phyloP scores from a whole-genome alignment of 92 coral and sea anemone genomes.

The Porites cylindrica region DNA sequence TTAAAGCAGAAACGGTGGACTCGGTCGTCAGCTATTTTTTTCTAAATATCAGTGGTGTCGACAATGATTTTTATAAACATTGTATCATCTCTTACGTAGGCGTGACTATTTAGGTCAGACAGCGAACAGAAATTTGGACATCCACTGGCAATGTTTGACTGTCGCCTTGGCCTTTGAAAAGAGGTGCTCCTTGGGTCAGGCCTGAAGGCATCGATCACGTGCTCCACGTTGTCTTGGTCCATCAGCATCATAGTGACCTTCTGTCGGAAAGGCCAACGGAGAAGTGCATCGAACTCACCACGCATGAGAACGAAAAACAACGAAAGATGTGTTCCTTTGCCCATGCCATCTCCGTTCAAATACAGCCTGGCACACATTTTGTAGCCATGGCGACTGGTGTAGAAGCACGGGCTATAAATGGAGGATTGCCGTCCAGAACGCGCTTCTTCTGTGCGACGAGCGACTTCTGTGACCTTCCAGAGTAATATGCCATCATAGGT shows the following conservation, averaged over 20 bases:
- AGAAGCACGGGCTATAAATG: slow-evolving; percentile 69
- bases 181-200: slow-evolving; percentile 95
- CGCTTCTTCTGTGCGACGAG: slow-evolving; percentile 61
- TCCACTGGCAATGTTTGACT: slow-evolving; percentile 91
- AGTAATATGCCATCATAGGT: slow-evolving; percentile 59
- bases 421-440: slow-evolving; percentile 57
- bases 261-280: slow-evolving; percentile 93
- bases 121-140: slow-evolving; percentile 83
- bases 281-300: slow-evolving; percentile 76
- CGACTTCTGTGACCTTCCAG: slow-evolving; percentile 67
- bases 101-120: slow-evolving; percentile 78
- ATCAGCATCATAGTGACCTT: slow-evolving; percentile 79
- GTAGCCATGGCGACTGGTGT: slow-evolving; percentile 72
- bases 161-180: slow-evolving; percentile 83
- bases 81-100: slow-evolving; percentile 79
- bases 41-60: slow-evolving; percentile 56
- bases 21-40: too few relatives aligned
- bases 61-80: slow-evolving; percentile 83
- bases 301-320: slow-evolving; percentile 76
- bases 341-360: slow-evolving; percentile 76
- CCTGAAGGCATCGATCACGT: slow-evolving; percentile 88
- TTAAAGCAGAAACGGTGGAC: too few relatives aligned
- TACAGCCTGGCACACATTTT: slow-evolving; percentile 77
- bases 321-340: slow-evolving; percentile 61
- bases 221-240: slow-evolving; percentile 86